phyloP scores from a whole-genome alignment of 1,140 invertebrate species.

The Hylaeus volcanicus region DNA sequence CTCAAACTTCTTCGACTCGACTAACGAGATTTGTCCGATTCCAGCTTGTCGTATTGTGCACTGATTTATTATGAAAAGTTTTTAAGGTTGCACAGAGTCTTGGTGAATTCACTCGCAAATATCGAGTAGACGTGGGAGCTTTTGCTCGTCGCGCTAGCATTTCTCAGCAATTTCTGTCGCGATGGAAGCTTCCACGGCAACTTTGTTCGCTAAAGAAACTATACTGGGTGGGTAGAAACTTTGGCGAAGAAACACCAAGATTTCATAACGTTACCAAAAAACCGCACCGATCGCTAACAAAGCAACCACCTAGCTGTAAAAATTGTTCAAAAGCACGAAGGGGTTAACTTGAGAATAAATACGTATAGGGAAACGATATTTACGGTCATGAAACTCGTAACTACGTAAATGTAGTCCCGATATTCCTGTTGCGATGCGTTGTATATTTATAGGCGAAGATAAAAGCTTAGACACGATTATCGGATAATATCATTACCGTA shows the following conservation, averaged over 20 bases:
- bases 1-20: conserved; percentile 72
- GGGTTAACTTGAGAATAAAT: background rate
- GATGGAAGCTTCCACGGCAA: background rate
- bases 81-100: conserved; percentile 29
- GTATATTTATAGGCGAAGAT: conserved; percentile 47
- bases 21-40: conserved; percentile 75
- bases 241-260: no score
- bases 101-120: conserved; percentile 20
- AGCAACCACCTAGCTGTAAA: no score
- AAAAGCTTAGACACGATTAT: conserved; percentile 52
- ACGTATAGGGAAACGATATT: no score
- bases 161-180: conserved; percentile 14
- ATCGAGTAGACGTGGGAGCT: conserved; percentile 3
- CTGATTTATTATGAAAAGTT: conserved; percentile 63
- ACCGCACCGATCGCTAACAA: no score
- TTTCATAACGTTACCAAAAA: no score
- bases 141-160: conserved; percentile 8
- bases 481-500: conserved; percentile 57
- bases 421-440: conserved; percentile 7
- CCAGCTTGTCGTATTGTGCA: conserved; percentile 44
- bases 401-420: background rate
- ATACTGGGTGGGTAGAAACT: background rate
- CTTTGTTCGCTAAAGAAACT: background rate
- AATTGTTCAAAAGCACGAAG: no score
- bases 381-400: no score